These are phyloP conservation scores for Chionis minor DNA, from an alignment of 2,113 vertebrate species.

Conservation along the genomic window DNA sequence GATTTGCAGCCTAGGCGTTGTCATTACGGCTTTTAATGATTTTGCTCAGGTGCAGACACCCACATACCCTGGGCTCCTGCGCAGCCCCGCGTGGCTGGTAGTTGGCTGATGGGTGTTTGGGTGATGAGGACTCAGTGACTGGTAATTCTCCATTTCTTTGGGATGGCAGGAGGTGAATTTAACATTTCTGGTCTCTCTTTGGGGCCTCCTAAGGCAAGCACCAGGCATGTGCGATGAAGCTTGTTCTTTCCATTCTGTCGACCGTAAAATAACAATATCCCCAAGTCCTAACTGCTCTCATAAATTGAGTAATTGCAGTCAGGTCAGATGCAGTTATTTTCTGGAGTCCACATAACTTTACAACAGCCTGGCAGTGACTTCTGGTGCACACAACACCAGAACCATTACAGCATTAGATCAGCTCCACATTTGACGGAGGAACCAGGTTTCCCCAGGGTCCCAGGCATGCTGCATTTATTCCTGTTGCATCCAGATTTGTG, in stretches of 20 bases:
- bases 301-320: not conserved
- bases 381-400: not conserved
- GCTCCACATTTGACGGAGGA: not conserved
- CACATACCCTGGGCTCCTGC: fast-evolving
- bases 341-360: not conserved
- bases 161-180: not conserved
- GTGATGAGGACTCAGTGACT: not conserved
- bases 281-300: not conserved
- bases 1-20: not conserved
- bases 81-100: not conserved
- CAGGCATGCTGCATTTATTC: not conserved
- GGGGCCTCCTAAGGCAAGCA: not conserved
- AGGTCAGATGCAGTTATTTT: not conserved
- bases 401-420: not conserved
- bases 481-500: not conserved
- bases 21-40: not conserved
- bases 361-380: not conserved
- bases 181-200: not conserved
- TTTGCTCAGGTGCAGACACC: not conserved
- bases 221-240: not conserved
- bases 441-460: fast-evolving
- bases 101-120: not conserved
- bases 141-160: not conserved
- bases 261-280: not conserved
- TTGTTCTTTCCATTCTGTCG: not conserved